A percentile compares a stretch with the other conserved stretches of the same genome.
Conservation (phyloP, 1,140 invertebrate genomes). For the Colletes gigas region DNA sequence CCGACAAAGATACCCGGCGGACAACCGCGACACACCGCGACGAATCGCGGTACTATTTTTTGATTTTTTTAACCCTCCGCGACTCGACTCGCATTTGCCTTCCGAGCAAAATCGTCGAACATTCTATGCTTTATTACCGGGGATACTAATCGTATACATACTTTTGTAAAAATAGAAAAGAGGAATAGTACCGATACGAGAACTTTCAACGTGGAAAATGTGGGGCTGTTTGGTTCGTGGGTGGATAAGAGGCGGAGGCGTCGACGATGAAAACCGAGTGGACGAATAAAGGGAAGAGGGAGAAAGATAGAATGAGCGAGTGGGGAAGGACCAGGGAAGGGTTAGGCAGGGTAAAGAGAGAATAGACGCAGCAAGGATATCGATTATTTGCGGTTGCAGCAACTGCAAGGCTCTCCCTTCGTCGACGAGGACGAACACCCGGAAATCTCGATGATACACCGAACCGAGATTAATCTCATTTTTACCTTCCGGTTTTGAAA, state of each 20-base stretch:
- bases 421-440: constrained; percentile 24
- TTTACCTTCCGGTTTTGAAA: constrained; percentile 47
- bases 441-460: constrained; percentile 46
- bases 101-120: too few relatives aligned
- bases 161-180: too few relatives aligned
- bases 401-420: constrained; percentile 44
- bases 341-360: constrained; percentile 34
- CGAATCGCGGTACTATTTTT: background rate
- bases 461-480: constrained; percentile 44
- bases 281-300: constrained; percentile 1
- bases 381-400: constrained; percentile 68
- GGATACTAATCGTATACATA: too few relatives aligned
- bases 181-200: too few relatives aligned
- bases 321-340: background rate
- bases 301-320: background rate
- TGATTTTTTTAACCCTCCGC: too few relatives aligned
- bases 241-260: background rate
- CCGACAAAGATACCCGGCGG: background rate
- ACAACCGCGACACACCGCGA: background rate
- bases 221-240: constrained; percentile 4
- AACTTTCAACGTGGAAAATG: background rate
- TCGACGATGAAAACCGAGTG: background rate
- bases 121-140: too few relatives aligned
- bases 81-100: too few relatives aligned
- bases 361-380: constrained; percentile 66